Evolutionary conservation across 2,797 vertebrate species (phyloP).

Genomic region (Xenops minutus): DNA sequence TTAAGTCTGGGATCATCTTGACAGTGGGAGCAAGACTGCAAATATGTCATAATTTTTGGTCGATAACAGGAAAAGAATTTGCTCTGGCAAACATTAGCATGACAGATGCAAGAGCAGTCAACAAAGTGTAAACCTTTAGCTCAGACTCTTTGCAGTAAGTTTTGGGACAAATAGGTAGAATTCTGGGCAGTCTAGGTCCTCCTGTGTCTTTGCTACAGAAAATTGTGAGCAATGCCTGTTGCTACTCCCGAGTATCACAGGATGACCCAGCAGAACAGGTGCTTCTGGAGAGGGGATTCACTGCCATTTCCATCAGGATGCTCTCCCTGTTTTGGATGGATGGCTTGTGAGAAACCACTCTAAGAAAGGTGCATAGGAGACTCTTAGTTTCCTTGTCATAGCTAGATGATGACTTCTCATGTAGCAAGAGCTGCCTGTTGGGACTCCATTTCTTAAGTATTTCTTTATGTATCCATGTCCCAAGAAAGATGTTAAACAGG

Average conservation of each 20-base stretch:
- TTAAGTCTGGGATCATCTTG: not conserved
- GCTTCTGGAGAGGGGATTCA: rapidly evolving
- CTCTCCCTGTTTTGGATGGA: not conserved
- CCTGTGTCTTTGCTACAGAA: not conserved
- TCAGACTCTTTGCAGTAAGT: not conserved
- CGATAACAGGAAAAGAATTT: not conserved
- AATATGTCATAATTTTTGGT: not conserved
- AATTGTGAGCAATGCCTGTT: not conserved
- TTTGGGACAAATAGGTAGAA: not conserved
- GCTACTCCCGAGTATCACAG: not conserved
- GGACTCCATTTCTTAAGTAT: not conserved
- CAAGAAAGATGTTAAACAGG: not conserved
- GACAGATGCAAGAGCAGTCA: not conserved
- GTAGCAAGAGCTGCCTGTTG: not conserved
- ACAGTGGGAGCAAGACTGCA: not conserved
- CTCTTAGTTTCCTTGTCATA: not conserved
- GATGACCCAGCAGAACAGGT: not conserved
- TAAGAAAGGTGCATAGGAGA: not conserved
- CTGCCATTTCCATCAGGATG: not conserved
- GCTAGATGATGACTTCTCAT: not conserved
- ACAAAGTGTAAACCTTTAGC: not conserved
- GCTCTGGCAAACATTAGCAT: not conserved
- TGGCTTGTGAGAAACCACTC: not conserved
- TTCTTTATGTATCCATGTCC: not conserved
- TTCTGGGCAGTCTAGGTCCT: not conserved